Evolutionary conservation across 2,113 vertebrate species (phyloP).

Genomic region (Noctilio leporinus): DNA sequence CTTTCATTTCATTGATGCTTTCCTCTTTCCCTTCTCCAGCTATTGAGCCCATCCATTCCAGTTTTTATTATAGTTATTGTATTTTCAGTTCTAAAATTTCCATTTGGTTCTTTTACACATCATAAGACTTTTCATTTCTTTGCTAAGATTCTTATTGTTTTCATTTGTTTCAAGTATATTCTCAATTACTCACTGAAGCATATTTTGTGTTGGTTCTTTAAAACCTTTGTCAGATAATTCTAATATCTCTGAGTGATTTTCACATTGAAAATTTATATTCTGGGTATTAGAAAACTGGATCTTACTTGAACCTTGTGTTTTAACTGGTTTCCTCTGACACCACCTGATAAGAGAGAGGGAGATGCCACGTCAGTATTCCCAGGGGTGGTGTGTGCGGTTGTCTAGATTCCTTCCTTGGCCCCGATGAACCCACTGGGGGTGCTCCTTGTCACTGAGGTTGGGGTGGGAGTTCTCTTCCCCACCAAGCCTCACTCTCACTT

Average conservation of each 20-base stretch:
- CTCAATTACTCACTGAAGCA: not conserved
- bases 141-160: not conserved
- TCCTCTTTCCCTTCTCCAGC: not conserved
- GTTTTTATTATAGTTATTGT: not conserved
- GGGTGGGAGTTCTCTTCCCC: not conserved
- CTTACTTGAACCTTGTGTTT: not conserved
- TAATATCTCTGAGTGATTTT: not conserved
- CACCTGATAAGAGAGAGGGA: not conserved
- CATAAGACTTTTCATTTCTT: not conserved
- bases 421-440: not conserved
- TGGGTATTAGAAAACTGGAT: not conserved
- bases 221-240: not conserved
- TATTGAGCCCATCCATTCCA: not conserved
- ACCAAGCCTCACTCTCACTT: not conserved
- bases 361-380: not conserved
- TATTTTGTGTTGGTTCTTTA: not conserved
- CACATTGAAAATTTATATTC: not conserved
- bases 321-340: not conserved
- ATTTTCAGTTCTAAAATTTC: not conserved
- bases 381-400: rapidly evolving
- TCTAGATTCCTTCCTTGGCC: not conserved
- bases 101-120: not conserved
- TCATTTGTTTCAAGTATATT: not conserved
- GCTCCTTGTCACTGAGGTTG: not conserved
- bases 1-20: not conserved